Evolutionary conservation across 1,140 invertebrate species (phyloP), one percentile per base, ranked within the genome.

Genomic region (Drosophila sucinea): DNA sequence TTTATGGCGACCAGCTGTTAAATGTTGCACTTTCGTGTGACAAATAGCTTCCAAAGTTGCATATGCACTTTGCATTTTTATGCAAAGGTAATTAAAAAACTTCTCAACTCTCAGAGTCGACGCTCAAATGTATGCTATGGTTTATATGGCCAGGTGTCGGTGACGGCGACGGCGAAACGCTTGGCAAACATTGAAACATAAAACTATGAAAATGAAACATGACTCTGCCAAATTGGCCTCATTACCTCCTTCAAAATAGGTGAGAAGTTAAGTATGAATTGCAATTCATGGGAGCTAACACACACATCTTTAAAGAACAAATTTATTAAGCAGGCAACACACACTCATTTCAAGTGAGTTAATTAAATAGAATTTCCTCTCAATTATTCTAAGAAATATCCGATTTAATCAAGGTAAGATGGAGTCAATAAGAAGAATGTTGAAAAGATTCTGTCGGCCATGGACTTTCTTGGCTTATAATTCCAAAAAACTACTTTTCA

Each of bases 21-120:
- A 86, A 82, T 86, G 84, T 71, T 87, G 68, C 74, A 89, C 84
- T 73, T 89, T 80, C 17, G 67, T 83, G 76, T 89, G 83, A 86
- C 84, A 86, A 89, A 86, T 86, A 64, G 77, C 84, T 44, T 54
- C 66, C 79, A 83, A 77, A 73, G 76, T 85, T 82, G 76, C 79
- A 79, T 63, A 79, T 67, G 67, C 60, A 60, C 58, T 62, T 64
- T 73, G 81, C 70, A 76, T 87, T 87, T 81, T 73, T 70, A 85
- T 64, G 67, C 51, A 73, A 5, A 64, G 55, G 68, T 73, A 87
- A 85, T 85, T 87, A 85, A 85, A 68, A 77, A 68, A 77, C 68
- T 30, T 41, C 41, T 57, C 57, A 8, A 23, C 44, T 7, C 25
- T 11, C 51, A 25, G 27, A 3, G 30, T 30, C 30, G 2, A 10